Conservation (phyloP, 2,797 vertebrate genomes). For the Eremophila alpestris region DNA sequence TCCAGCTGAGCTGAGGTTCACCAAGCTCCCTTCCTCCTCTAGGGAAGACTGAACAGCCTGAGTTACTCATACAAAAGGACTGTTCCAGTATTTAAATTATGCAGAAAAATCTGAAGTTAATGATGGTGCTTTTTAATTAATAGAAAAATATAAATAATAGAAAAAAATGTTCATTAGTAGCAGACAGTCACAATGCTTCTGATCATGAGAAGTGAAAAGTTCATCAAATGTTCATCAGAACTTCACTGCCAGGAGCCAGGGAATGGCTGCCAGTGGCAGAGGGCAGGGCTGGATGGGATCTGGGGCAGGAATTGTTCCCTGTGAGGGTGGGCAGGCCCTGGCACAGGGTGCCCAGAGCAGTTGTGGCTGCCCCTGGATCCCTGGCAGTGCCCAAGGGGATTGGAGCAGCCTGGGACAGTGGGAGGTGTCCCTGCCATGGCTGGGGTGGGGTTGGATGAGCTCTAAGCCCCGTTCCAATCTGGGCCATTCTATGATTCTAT, state of each 20-base stretch:
- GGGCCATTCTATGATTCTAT: background rate
- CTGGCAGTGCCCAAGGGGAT: background rate
- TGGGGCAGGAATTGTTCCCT: background rate
- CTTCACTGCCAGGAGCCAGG: rapidly evolving
- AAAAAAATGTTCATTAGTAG: background rate
- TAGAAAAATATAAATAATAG: background rate
- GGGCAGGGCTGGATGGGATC: rapidly evolving
- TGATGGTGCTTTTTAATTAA: background rate
- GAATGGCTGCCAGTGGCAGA: background rate
- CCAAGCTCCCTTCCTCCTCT: background rate
- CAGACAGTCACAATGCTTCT: background rate
- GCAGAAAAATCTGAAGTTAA: background rate
- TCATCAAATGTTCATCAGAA: background rate
- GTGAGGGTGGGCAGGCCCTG: background rate
- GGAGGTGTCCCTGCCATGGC: background rate
- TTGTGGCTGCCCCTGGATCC: background rate
- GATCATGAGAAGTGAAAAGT: background rate
- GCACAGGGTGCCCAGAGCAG: background rate
- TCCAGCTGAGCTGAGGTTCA: background rate
- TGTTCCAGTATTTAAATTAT: background rate
- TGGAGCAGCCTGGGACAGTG: background rate
- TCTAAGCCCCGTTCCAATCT: background rate
- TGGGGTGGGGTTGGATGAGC: rapidly evolving
- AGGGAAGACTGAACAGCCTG: background rate
- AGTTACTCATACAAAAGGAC: background rate